Evolutionary conservation across 2,888 invertebrate genomes (phyloP).

Genomic region (Stenoptilia bipunctidactyla): DNA sequence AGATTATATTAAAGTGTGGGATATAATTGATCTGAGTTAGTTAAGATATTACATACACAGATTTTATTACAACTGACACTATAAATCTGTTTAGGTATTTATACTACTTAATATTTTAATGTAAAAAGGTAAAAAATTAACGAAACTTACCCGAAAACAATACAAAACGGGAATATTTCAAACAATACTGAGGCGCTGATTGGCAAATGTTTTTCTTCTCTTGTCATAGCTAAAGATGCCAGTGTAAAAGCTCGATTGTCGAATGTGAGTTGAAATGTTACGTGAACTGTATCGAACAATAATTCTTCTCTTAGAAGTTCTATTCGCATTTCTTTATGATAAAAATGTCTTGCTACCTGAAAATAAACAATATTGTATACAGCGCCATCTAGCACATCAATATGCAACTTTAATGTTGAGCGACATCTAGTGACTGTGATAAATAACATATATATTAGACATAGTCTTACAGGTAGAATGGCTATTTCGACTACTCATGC

Average conservation of each 20-base stretch:
- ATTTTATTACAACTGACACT: no score
- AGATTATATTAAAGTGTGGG: no score
- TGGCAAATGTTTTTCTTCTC: slow-evolving; percentile 90
- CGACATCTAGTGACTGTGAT: slow-evolving; percentile 11
- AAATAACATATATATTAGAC: not conserved
- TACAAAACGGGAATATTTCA: slow-evolving; percentile 98
- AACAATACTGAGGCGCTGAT: slow-evolving; percentile 92
- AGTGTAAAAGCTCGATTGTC: slow-evolving; percentile 93
- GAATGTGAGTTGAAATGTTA: slow-evolving; percentile 93
- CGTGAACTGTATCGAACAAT: slow-evolving; percentile 91
- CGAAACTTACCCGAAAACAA: slow-evolving; percentile 94
- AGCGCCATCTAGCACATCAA: not conserved
- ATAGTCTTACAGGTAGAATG: not conserved
- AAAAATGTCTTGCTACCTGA: slow-evolving; percentile 91
- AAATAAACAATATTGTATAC: slow-evolving; percentile 9
- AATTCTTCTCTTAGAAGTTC: slow-evolving; percentile 89
- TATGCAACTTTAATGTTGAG: not conserved
- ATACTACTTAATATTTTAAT: no score
- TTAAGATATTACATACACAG: no score
- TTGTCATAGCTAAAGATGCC: slow-evolving; percentile 85
- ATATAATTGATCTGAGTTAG: no score
- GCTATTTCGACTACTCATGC: no score
- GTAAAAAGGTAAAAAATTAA: no score
- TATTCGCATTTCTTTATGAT: slow-evolving; percentile 94
- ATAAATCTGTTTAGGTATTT: no score